Conservation (phyloP, 2,113 vertebrate genomes). For the Hystrix brachyura region DNA sequence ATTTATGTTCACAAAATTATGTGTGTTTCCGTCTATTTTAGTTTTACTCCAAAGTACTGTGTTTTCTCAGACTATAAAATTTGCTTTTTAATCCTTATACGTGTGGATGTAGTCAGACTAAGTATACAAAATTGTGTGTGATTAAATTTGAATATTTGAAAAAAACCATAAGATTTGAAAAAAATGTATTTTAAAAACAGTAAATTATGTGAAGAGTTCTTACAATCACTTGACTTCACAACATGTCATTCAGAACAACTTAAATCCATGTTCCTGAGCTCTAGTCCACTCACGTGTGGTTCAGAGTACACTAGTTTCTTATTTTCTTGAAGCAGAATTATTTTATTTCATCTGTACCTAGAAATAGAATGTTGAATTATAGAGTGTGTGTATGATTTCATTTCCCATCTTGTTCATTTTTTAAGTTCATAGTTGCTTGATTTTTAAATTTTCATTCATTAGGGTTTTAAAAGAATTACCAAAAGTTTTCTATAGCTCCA, state of each 20-base stretch:
- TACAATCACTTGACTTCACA: too few relatives aligned
- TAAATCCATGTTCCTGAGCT: too few relatives aligned
- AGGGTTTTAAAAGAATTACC: constrained; percentile 18
- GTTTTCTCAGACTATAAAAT: constrained; percentile 30
- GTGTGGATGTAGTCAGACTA: not conserved
- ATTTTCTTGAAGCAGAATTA: too few relatives aligned
- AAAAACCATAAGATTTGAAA: not conserved
- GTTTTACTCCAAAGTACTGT: constrained; percentile 25
- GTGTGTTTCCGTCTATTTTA: constrained; percentile 22
- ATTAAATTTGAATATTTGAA: constrained; percentile 9
- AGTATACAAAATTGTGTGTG: not conserved
- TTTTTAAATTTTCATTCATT: constrained; percentile 17
- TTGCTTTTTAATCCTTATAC: not conserved
- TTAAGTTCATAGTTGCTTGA: not conserved
- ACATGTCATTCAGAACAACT: too few relatives aligned
- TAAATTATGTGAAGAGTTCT: not conserved
- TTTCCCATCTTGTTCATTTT: not conserved
- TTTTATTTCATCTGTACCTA: too few relatives aligned
- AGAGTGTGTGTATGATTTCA: not conserved
- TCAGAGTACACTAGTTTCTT: too few relatives aligned
- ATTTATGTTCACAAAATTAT: not conserved
- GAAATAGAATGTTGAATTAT: not conserved
- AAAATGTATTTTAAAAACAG: constrained; percentile 1
- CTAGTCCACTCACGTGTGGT: too few relatives aligned
- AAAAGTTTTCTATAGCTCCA: not conserved